These are phyloP conservation scores for Hanleya hanleyi DNA, from an alignment of 2,888 invertebrate genomes.

Conservation along the genomic window DNA sequence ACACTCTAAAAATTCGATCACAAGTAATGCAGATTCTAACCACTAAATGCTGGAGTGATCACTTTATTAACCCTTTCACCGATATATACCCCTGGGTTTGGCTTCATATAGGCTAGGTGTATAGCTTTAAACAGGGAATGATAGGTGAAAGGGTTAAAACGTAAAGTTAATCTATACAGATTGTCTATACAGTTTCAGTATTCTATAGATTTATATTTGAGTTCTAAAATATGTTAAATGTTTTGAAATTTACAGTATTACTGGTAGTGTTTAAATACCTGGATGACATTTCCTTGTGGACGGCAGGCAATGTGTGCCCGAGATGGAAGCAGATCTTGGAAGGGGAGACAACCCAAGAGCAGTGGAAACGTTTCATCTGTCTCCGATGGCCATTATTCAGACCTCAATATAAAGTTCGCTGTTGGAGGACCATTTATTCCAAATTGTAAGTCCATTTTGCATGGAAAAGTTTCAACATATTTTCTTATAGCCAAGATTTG, in stretches of 20 bases:
- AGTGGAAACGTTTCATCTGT: constrained; percentile 86
- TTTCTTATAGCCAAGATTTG: background rate
- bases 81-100: no score
- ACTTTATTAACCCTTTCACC: no score
- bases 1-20: no score
- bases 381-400: constrained; percentile 90
- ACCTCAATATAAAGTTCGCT: constrained; percentile 81
- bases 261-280: constrained; percentile 90
- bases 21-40: no score
- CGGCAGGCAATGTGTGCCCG: constrained; percentile 87
- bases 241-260: constrained; percentile 76
- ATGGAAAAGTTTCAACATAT: background rate
- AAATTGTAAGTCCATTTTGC: constrained; percentile 73
- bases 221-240: no score
- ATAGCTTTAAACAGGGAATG: no score
- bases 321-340: constrained; percentile 89
- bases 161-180: no score
- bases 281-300: constrained; percentile 93
- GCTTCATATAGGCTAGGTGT: no score
- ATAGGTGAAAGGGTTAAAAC: no score
- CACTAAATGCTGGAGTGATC: no score
- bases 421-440: constrained; percentile 86
- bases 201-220: no score
- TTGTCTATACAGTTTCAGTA: no score
- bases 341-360: constrained; percentile 83